These are phyloP conservation scores for Epinephelus moara DNA, from an alignment of 2,113 vertebrate genomes.

Conservation along the genomic window DNA sequence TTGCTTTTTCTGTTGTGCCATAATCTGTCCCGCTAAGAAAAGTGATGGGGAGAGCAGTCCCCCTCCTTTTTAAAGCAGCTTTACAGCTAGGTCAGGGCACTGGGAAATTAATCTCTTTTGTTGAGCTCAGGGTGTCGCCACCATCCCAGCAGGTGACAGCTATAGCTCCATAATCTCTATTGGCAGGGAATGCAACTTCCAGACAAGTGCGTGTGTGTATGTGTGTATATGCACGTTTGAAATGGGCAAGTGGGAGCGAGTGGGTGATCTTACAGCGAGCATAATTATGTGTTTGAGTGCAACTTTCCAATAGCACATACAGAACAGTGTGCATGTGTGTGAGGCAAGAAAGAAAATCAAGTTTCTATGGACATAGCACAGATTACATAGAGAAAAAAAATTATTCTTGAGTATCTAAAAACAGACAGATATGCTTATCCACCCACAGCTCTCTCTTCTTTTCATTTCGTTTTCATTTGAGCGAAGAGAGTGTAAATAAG, in stretches of 20 bases:
- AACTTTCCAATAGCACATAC: conserved; percentile 4
- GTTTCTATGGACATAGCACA: conserved; percentile 15
- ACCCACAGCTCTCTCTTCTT: conserved; percentile 17
- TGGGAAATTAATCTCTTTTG: conserved; percentile 81
- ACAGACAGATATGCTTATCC: conserved; percentile 20
- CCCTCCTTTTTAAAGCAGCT: conserved; percentile 67
- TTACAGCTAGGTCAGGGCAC: conserved; percentile 73
- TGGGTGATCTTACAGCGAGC: conserved; percentile 37
- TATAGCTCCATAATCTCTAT: conserved; percentile 62
- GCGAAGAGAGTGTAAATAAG: conserved; percentile 8
- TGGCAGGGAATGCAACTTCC: conserved; percentile 54
- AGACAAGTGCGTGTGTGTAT: not conserved
- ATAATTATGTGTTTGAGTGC: conserved; percentile 46
- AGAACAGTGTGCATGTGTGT: conserved; percentile 1
- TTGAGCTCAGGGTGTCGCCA: conserved; percentile 73
- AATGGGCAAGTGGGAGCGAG: conserved; percentile 42
- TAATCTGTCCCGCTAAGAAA: conserved; percentile 74
- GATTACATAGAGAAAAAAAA: conserved; percentile 5
- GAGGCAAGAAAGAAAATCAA: conserved; percentile 7
- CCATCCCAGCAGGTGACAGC: conserved; percentile 72
- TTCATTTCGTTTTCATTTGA: conserved; percentile 9
- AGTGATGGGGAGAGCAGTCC: conserved; percentile 55
- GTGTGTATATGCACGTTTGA: conserved; percentile 39
- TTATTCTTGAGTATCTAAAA: conserved; percentile 14
- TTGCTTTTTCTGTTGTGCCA: conserved; percentile 80